phyloP scores from a whole-genome alignment of 2,797 vertebrate species.

The Sebastes minor region DNA sequence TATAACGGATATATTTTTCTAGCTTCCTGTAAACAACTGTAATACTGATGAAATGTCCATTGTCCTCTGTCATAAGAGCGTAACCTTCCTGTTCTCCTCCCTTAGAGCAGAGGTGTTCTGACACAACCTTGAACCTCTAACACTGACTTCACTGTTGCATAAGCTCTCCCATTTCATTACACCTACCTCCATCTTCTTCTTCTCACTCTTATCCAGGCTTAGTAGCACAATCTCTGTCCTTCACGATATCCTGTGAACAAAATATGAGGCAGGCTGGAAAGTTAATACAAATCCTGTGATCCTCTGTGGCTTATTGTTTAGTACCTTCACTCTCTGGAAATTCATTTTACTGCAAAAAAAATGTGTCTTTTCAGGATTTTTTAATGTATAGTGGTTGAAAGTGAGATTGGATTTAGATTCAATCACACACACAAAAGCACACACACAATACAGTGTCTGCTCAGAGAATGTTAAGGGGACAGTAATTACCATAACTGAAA shows the following conservation, averaged over 20 bases:
- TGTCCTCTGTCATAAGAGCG: background rate
- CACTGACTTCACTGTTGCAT: slow-evolving; percentile 3
- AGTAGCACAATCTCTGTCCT: slow-evolving; percentile 6
- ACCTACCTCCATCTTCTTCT: background rate
- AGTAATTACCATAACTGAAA: slow-evolving; percentile 39
- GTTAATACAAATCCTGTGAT: slow-evolving; percentile 8
- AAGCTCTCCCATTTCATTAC: slow-evolving; percentile 14
- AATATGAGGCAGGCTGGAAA: background rate
- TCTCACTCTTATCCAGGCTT: background rate
- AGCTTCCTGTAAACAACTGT: background rate
- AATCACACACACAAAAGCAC: slow-evolving; percentile 10
- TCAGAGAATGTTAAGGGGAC: background rate
- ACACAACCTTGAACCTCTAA: slow-evolving; percentile 38
- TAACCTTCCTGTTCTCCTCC: background rate
- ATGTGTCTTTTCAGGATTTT: background rate
- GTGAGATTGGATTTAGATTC: slow-evolving; percentile 21
- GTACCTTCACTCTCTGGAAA: background rate
- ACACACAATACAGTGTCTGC: background rate
- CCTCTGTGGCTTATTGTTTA: background rate
- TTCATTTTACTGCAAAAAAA: background rate
- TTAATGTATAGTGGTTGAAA: background rate
- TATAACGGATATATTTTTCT: background rate
- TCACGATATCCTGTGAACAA: background rate
- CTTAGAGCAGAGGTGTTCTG: background rate
- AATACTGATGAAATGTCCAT: background rate